Percentiles rank a stretch among this genome's conserved stretches.
These are phyloP conservation scores for Disparrhopalites patrizii DNA, from an alignment of 2,888 invertebrate genomes.

Conservation along the genomic window DNA sequence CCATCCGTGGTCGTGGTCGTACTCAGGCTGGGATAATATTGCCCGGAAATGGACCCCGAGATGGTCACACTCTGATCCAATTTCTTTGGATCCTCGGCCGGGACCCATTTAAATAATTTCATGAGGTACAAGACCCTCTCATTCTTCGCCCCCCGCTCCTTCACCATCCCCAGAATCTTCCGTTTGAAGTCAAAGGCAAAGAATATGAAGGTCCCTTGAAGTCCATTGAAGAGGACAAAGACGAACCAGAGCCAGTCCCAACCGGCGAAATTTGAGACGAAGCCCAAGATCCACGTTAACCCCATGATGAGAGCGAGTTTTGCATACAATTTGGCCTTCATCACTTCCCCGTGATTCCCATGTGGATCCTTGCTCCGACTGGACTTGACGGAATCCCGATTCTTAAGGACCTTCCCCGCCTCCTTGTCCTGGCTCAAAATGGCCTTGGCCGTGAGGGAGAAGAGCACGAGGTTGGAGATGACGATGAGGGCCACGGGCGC, in stretches of 20 bases:
- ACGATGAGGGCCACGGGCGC: slow-evolving; percentile 52
- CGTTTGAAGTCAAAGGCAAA: slow-evolving; percentile 51
- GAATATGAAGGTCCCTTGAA: slow-evolving; percentile 55
- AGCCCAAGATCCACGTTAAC: slow-evolving; percentile 54
- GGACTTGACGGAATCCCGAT: slow-evolving; percentile 5
- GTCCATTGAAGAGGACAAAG: slow-evolving; percentile 54
- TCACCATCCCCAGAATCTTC: slow-evolving; percentile 49
- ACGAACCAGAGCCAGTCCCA: slow-evolving; percentile 52
- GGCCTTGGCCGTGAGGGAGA: slow-evolving; percentile 50
- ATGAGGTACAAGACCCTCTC: neutral
- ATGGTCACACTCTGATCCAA: neutral
- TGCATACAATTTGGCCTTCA: slow-evolving; percentile 50
- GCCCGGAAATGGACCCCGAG: too few relatives aligned
- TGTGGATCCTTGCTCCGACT: neutral
- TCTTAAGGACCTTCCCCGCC: slow-evolving; percentile 29
- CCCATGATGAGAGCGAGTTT: slow-evolving; percentile 54
- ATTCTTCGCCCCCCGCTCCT: slow-evolving; percentile 31
- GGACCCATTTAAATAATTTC: neutral
- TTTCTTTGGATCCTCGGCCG: neutral
- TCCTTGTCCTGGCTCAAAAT: slow-evolving; percentile 40
- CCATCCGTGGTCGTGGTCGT: neutral
- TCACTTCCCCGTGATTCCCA: slow-evolving; percentile 31
- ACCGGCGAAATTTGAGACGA: slow-evolving; percentile 51
- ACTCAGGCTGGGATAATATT: too few relatives aligned
- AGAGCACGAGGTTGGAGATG: slow-evolving; percentile 51